Evolutionary conservation across 92 coral and sea anemone species (phyloP), one percentile per base, ranked within the genome.

Genomic region (Porites divaricata): DNA sequence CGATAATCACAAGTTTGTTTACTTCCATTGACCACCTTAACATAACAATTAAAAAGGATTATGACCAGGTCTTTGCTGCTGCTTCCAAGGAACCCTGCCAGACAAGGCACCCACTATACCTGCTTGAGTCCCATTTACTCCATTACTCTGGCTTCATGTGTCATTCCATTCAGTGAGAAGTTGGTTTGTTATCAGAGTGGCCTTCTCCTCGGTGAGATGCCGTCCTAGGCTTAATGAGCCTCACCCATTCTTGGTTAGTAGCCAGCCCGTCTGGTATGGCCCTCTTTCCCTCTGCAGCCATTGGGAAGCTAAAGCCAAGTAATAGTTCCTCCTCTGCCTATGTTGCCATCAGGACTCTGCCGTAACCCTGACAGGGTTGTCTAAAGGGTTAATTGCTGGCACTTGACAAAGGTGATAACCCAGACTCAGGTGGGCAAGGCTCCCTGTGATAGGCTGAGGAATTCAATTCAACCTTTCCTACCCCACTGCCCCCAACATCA

Each of bases 41-140:
- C 72, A 76, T 80, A 54, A 50, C 90, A 81, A 69, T n/a, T n/a
- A 74, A 14, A 51, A 66, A 51, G 67, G 88, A 65, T 74, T 75
- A 72, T 57, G 82, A 84, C 88, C 81, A 61, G 82, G 88, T 84
- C 82, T 67, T 74, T 81, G 81, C 82, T 84, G 88, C 26, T 84
- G 45, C 45, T 0, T 4, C 45, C 7, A 4, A 35, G 45, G 6
- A 4, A 35, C 45, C 45, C 45, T 0, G 88, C 88, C 88, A 74
- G 80, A 76, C 88, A 81, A 84, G 82, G 68, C 81, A 63, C n/a
- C 88, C 45, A 35, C 0, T 35, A 35, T 72, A n/a, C 69, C 79
- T 74, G 58, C 67, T n/a, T 22, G 25, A 64, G 79, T 73, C 78
- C 48, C 80, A 20, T 83, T 72, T 28, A 83, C 62, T 72, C 87